phyloP scores from a whole-genome alignment of 2,888 invertebrate species.

The Synergus laeviventris region DNA sequence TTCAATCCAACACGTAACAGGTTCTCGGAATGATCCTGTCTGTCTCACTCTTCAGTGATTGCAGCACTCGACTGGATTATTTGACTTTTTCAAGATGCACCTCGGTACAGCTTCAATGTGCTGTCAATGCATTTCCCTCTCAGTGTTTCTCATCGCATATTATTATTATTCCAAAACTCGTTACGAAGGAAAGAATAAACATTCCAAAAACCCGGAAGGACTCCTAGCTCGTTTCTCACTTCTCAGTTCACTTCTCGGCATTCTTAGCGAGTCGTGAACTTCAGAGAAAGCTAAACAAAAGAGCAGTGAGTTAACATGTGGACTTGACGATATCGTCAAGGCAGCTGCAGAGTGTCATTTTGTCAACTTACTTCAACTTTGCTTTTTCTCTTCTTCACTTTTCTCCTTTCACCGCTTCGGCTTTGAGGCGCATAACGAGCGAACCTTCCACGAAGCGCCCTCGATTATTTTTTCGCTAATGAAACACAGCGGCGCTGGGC shows the following conservation, averaged over 20 bases:
- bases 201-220: not conserved
- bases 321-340: slow-evolving; percentile 8
- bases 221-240: not conserved
- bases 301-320: not conserved
- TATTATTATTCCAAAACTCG: too few relatives aligned
- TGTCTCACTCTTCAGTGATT: not conserved
- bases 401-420: slow-evolving; percentile 37
- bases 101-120: not conserved
- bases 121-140: slow-evolving; percentile 3
- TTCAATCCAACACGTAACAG: not conserved
- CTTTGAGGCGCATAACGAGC: slow-evolving; percentile 47
- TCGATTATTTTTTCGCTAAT: slow-evolving; percentile 67
- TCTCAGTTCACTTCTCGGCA: not conserved
- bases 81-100: not conserved
- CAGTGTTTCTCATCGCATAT: slow-evolving; percentile 4
- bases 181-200: not conserved
- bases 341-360: slow-evolving; percentile 34
- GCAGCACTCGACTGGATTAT: slow-evolving; percentile 10
- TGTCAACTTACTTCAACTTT: slow-evolving; percentile 19
- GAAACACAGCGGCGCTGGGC: slow-evolving; percentile 68
- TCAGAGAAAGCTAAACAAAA: slow-evolving; percentile 3
- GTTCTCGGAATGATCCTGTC: not conserved
- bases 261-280: not conserved
- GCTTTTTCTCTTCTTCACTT: slow-evolving; percentile 29
- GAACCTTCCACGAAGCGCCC: slow-evolving; percentile 48